A percentile compares a stretch with the other conserved stretches of the same genome.
phyloP scores from a whole-genome alignment of 2,113 vertebrate genomes.

The Mola mola region DNA sequence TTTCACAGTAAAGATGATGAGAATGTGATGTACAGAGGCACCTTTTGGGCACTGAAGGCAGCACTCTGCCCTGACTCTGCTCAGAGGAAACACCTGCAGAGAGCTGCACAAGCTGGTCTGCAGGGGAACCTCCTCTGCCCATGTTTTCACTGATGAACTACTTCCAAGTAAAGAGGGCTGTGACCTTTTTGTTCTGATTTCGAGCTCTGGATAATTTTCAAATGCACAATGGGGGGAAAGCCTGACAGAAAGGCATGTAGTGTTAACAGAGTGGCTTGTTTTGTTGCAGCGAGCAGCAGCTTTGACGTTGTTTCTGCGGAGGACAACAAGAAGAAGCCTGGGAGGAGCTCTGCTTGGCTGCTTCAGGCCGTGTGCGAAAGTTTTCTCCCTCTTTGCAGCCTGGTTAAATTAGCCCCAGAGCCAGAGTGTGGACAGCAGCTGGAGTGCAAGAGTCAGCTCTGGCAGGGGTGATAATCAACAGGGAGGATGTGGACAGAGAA shows the following conservation, averaged over 20 bases:
- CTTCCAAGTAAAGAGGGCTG: constrained; percentile 32
- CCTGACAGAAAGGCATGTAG: constrained; percentile 22
- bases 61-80: constrained; percentile 40
- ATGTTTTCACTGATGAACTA: constrained; percentile 50
- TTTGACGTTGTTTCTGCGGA: constrained; percentile 40
- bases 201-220: constrained; percentile 62
- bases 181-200: constrained; percentile 47
- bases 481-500: constrained; percentile 81
- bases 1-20: constrained; percentile 52
- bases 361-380: constrained; percentile 66
- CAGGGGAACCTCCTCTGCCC: constrained; percentile 39
- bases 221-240: constrained; percentile 25
- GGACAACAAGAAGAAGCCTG: constrained; percentile 28
- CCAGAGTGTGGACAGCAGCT: constrained; percentile 80
- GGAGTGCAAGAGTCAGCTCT: constrained; percentile 78
- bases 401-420: constrained; percentile 79
- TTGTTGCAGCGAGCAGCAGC: constrained; percentile 17
- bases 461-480: constrained; percentile 81
- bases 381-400: constrained; percentile 68
- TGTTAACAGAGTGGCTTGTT: constrained; percentile 8
- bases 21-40: constrained; percentile 43
- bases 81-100: constrained; percentile 77
- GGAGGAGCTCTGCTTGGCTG: constrained; percentile 23
- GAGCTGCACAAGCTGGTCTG: constrained; percentile 48
- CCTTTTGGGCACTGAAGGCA: constrained; percentile 47